Base-by-base conservation (phyloP, 2,888 invertebrate species). In the Platycheirus albimanus region DNA sequence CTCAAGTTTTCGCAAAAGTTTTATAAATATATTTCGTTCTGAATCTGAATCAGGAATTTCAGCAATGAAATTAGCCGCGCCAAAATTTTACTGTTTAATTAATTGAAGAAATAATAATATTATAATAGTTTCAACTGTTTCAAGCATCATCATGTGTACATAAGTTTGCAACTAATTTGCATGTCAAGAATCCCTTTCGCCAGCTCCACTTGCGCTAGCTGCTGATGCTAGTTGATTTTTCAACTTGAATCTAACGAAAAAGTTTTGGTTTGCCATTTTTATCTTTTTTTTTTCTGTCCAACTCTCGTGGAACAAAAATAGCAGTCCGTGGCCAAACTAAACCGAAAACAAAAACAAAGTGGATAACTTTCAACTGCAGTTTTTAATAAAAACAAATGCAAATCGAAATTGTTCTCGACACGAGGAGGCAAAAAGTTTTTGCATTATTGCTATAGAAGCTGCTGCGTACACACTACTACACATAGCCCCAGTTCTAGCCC, bases 321-420 rank as follows among this genome's bases (percentile, higher is more conserved):
- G 56, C 74, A 80, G 43, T 80, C 69, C 49, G 61, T 63, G 41
- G 69, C 15, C 63, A 75, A 74, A 69, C 74, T 74, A 36, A 30
- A 49, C 61, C 36, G 19, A 66, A 64, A 71, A 66, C 45, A 69
- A 69, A 74, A 80, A 56, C 69, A 80, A 69, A 74, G 51, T 63
- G 63, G 38, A 64, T 69, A 80, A 80, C 74, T 80, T 80, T 74
- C 79, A 64, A 74, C 56, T 74, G 79, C 69, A 75, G 72, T 69
- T 80, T 64, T 69, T 69, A 56, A 70, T 58, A 56, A 80, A 79
- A 80, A 80, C 69, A 74, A 80, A 80, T 80, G 79, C 74, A 80
- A 80, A 80, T 80, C 79, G 74, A 52, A 72, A 67, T 61, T 66
- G 71, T 56, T 70, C 51, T 52, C 15, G 13, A 61, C 58, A 49